Evolutionary conservation across 2,113 vertebrate genomes (phyloP), one percentile per base, ranked within the genome.

Genomic region (Atherinomorus stipes): DNA sequence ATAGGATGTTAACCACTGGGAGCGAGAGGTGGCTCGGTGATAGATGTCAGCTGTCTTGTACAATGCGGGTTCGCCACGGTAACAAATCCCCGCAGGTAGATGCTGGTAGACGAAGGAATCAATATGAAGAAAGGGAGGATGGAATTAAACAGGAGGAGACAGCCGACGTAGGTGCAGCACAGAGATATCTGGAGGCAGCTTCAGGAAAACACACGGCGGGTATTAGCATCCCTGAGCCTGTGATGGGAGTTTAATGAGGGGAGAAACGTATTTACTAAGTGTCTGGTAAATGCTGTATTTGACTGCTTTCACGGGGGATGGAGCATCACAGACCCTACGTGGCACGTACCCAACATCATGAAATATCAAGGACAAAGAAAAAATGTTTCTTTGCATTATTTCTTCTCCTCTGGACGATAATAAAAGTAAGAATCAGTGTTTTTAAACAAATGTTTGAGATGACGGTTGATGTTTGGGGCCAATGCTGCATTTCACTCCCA

Each of bases 41-140:
- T 74, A 22, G 64, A 88, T 86, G 85, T 78, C 76, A 84, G 53
- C 71, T 67, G 80, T 79, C 74, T 45, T 57, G 59, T 58, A 56
- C 45, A 21, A 64, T 52, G 71, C 58, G 61, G 67, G 74, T 62
- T 71, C 51, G 15, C 62, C 64, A 47, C 67, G 31, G 64, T 72
- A 79, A 83, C 76, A 67, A 60, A 81, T 34, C 76, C 78, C 78
- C 4, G 54, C 8, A 59, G 57, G 64, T 9, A 22, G 11, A 54
- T 34, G 42, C 16, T 59, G 74, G 45, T 31, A 68, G 71, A 53
- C 38, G 15, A 63, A 62, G 62, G 58, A 57, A 62, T 74, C 61
- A 3, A 51, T 64, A 25, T 3, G 23, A 51, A 37, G 31, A 53
- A 47, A 12, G 56, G 4, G 19, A 28, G 28, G 40, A 34, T 34